Evolutionary conservation across 1,140 invertebrate species (phyloP).

Genomic region (Eueides isabella): DNA sequence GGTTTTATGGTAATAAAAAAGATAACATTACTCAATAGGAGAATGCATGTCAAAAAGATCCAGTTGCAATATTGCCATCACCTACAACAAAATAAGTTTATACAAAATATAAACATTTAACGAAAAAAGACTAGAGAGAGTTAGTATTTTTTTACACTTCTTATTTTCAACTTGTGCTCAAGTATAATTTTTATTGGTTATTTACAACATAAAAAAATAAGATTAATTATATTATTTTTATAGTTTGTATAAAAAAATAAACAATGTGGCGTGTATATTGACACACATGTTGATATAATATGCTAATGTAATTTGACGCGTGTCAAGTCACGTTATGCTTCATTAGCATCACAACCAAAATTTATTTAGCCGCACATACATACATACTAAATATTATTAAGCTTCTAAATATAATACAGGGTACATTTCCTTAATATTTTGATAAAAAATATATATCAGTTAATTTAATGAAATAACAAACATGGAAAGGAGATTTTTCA

Average conservation of each 20-base stretch:
- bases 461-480: background rate
- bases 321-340: background rate
- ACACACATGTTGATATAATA: background rate
- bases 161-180: too few species aligned
- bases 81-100: too few species aligned
- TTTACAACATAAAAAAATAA: background rate
- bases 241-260: background rate
- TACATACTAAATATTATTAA: background rate
- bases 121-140: too few species aligned
- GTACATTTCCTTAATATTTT: background rate
- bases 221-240: background rate
- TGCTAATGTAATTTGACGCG: conserved; percentile 8
- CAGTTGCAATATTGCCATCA: too few species aligned
- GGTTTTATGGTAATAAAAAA: too few species aligned
- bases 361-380: background rate
- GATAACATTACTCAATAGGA: too few species aligned
- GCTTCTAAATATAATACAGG: background rate
- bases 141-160: too few species aligned
- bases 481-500: too few species aligned
- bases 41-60: too few species aligned
- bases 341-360: background rate
- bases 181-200: too few species aligned
- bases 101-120: too few species aligned
- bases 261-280: background rate
- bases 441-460: background rate